phyloP scores from a whole-genome alignment of 2,888 invertebrate species.

The Lacanobia oleracea region DNA sequence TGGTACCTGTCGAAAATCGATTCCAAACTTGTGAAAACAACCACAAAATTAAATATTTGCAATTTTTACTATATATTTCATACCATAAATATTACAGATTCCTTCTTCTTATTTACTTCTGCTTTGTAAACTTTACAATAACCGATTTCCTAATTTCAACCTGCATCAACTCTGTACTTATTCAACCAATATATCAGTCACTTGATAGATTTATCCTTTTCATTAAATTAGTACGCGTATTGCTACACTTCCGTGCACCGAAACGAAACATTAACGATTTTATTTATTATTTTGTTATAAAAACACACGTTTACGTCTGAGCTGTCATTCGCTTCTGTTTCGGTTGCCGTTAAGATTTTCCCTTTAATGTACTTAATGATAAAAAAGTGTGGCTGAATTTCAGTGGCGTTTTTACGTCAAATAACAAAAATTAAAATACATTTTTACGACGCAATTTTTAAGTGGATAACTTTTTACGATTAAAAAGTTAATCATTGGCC shows the following conservation, averaged over 20 bases:
- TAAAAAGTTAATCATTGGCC: conserved; percentile 27
- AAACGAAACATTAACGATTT: conserved; percentile 21
- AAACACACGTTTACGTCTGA: conserved; percentile 32
- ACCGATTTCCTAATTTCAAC: no score
- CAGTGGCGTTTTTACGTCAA: conserved; percentile 3
- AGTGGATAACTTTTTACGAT: conserved; percentile 34
- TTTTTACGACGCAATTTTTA: conserved; percentile 21
- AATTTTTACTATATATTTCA: no score
- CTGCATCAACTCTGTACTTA: no score
- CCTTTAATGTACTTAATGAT: conserved; percentile 17
- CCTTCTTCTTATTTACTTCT: no score
- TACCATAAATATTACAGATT: no score
- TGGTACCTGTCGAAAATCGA: no score
- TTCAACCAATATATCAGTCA: no score
- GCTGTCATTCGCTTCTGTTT: conserved; percentile 3
- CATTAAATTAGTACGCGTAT: no score
- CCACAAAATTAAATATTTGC: no score
- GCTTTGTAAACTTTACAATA: no score
- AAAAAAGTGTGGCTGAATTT: neutral
- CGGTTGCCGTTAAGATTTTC: conserved; percentile 23
- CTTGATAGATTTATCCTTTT: no score
- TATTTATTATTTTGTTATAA: conserved; percentile 26
- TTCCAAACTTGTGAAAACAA: no score
- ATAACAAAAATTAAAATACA: conserved; percentile 7
- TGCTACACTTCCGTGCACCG: conserved; percentile 30